Evolutionary conservation across 2,888 invertebrate genomes (phyloP), one percentile per base, ranked within the genome.

Genomic region (Polietes domitor): DNA sequence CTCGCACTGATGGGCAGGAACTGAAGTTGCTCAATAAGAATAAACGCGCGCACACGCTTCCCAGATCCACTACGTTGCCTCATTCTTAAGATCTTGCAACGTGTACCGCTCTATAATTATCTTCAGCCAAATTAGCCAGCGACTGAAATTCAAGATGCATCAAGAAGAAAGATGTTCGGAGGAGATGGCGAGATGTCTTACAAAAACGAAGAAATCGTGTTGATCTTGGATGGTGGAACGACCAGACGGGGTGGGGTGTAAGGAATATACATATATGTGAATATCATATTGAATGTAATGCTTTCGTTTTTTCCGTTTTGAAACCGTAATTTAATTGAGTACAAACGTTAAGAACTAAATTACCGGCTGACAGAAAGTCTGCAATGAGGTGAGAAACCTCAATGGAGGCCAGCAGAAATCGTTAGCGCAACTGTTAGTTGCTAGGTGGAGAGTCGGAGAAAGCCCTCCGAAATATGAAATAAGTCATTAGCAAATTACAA

Each of bases 41-140:
- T 87, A 86, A 89, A 88, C 88, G 91, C 90, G 88, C 90, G 90
- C 89, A 90, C 87, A 87, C 88, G 87, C 87, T 88, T 87, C 77
- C 63, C 80, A 74, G 72, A 70, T 75, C 53, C 73, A 80, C 65
- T 41, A 41, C 58, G 24, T 21, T 65, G 58, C 28, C 43, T 19
- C 55, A 71, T 83, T 61, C 53, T 77, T 70, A 58, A 24, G 58
- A 15, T 24, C 26, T 24, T 58, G 3, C 24, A 17, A 37, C 9
- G 17, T 87, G 87, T 6, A 47, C 90, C 90, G 90, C 90, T 89
- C 90, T 91, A 87, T 90, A 90, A 90, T 90, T 90, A 90, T 90
- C 90, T 89, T 89, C 87, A 89, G 90, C 88, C 87, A 88, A 90
- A 90, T 91, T 90, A 90, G 88, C 89, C 89, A 88, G 89, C 89